Percentiles rank a stretch among this genome's conserved stretches.
phyloP scores from a whole-genome alignment of 2,113 vertebrate species.

The Ramphastos sulfuratus region DNA sequence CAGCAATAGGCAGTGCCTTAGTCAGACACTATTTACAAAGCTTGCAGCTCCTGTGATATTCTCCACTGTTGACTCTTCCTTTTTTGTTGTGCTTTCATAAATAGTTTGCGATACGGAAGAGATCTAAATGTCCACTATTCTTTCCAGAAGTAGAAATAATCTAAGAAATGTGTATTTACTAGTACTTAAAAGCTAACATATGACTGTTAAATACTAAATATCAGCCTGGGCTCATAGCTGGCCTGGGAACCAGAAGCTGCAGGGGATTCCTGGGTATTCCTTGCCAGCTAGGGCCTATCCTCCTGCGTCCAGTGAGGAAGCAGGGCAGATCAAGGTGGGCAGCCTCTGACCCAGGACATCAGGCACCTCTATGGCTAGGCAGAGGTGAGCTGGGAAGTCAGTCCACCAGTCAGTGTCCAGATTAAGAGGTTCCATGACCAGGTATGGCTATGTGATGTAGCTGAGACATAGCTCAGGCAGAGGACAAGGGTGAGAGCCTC shows the following conservation, averaged over 20 bases:
- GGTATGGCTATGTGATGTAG: not conserved
- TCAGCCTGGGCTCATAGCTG: not conserved
- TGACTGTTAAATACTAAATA: not conserved
- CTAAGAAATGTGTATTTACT: not conserved
- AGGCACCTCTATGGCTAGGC: not conserved
- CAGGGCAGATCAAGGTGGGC: not conserved
- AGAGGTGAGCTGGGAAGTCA: not conserved
- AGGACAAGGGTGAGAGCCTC: not conserved
- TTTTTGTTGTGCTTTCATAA: not conserved
- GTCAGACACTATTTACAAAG: not conserved
- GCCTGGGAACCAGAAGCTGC: not conserved
- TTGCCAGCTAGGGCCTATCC: not conserved
- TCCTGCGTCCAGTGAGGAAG: not conserved
- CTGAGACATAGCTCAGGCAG: not conserved
- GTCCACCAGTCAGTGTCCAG: not conserved
- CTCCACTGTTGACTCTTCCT: not conserved
- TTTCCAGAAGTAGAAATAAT: not conserved
- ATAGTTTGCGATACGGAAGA: not conserved
- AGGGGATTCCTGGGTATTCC: not conserved
- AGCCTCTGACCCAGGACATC: not conserved
- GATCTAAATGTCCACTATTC: not conserved
- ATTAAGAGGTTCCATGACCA: not conserved
- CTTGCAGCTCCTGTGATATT: not conserved
- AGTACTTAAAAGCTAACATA: not conserved
- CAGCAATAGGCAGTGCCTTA: not conserved